These are phyloP conservation scores for Drosophila falleni DNA, from an alignment of 2,888 invertebrate species.

Conservation along the genomic window DNA sequence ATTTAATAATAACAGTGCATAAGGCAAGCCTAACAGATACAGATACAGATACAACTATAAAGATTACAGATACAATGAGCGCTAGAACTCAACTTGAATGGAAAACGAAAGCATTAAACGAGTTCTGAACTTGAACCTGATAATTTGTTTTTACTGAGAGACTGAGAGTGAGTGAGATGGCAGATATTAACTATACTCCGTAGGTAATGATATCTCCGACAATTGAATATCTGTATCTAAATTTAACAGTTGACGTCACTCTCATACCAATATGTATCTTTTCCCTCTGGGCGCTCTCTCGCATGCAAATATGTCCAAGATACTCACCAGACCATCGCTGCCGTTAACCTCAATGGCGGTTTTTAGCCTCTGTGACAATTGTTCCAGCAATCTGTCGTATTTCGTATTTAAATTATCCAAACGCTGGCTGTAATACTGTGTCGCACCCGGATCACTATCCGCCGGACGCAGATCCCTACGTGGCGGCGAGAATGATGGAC, in stretches of 20 bases:
- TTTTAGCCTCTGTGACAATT: slow-evolving; percentile 85
- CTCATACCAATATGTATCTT: neutral
- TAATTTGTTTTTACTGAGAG: slow-evolving; percentile 9
- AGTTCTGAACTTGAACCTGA: slow-evolving; percentile 70
- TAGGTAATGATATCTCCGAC: slow-evolving; percentile 23
- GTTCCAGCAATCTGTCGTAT: slow-evolving; percentile 85
- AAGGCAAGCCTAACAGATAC: slow-evolving; percentile 27
- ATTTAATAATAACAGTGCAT: slow-evolving; percentile 73
- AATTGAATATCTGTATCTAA: slow-evolving; percentile 45
- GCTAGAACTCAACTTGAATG: slow-evolving; percentile 23
- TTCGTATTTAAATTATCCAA: slow-evolving; percentile 85
- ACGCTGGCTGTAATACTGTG: slow-evolving; percentile 85
- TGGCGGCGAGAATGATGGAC: slow-evolving; percentile 85
- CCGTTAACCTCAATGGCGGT: slow-evolving; percentile 86
- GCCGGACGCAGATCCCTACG: slow-evolving; percentile 84
- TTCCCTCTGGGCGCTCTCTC: slow-evolving; percentile 19
- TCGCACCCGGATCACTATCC: slow-evolving; percentile 85
- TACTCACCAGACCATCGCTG: slow-evolving; percentile 86
- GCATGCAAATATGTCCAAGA: slow-evolving; percentile 34
- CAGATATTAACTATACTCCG: neutral
- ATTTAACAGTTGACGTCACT: slow-evolving; percentile 60
- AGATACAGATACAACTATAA: slow-evolving; percentile 34
- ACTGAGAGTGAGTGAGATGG: neutral
- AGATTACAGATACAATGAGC: slow-evolving; percentile 43
- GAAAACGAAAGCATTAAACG: slow-evolving; percentile 70